Evolutionary conservation across 1,140 invertebrate species (phyloP).

Genomic region (Zeugodacus cucurbitae): DNA sequence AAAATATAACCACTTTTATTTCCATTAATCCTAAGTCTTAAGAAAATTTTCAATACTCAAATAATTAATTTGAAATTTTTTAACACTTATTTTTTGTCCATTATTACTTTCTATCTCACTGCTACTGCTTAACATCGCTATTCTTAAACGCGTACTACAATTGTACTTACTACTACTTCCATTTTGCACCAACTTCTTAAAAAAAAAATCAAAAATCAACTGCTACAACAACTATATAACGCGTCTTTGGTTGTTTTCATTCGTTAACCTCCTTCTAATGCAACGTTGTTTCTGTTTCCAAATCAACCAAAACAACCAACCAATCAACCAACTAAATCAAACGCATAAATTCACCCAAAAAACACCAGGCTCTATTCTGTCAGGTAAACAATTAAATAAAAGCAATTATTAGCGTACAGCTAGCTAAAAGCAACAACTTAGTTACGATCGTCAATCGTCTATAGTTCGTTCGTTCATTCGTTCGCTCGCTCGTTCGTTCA

Average conservation of each 20-base stretch:
- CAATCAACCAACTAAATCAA: slow-evolving; percentile 7
- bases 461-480: slow-evolving; percentile 8
- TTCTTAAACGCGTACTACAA: neutral
- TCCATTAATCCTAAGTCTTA: neutral
- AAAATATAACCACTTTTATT: neutral
- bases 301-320: slow-evolving; percentile 23
- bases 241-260: neutral
- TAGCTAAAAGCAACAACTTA: neutral
- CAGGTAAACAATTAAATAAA: slow-evolving; percentile 48
- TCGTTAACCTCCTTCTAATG: slow-evolving; percentile 21
- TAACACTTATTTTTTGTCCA: neutral
- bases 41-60: neutral
- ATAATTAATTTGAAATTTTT: neutral
- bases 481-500: slow-evolving; percentile 14
- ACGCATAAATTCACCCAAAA: neutral
- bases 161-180: neutral
- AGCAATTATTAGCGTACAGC: neutral
- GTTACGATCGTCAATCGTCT: neutral
- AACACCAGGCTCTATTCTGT: slow-evolving; percentile 49
- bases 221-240: slow-evolving; percentile 4
- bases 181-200: neutral
- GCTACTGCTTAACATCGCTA: neutral
- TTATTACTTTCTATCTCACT: neutral
- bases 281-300: slow-evolving; percentile 22
- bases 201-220: neutral